Evolutionary conservation across 2,888 invertebrate species (phyloP), one percentile per base, ranked within the genome.

Genomic region (Byasa hedistus): DNA sequence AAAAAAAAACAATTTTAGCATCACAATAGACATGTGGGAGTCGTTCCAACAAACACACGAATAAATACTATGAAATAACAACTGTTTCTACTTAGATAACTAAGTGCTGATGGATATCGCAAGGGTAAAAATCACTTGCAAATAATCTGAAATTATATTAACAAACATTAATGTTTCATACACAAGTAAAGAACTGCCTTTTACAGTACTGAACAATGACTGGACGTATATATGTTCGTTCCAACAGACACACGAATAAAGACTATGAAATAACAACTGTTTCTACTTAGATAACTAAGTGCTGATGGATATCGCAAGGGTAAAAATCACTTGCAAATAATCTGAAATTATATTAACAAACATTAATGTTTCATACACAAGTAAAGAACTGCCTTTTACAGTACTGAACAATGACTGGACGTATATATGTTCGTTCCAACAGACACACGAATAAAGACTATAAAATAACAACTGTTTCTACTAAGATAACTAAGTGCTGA

Each of bases 1-100:
- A 64, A 64, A 60, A 58, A 72, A 73, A 69, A 73, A 71, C 67
- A 72, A 67, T 68, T 70, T 69, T 69, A 57, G 5, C 60, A 44
- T 55, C 44, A 60, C 55, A 65, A 65, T 60, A 60, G 65, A 55
- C 59, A 23, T 55, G 55, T 65, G 44, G 44, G 55, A 58, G 58
- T 55, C 24, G 59, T 64, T 57, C 69, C 72, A 68, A 62, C 68
- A 69, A 68, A 17, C 56, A 55, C 67, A 21, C 32, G 27, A 21
- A 21, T 51, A 51, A 19, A 21, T 5, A 51, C 21, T n/a, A n/a
- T 24, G 15, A 39, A 39, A 39, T 12, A 39, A 39, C 39, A 12
- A 39, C 39, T 3, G 39, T 15, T 39, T 39, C 15, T 39, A 39
- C 39, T 39, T 39, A 15, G 39, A 12, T 39, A 39, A 39, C 15